These are phyloP conservation scores for Mobula hypostoma DNA, from an alignment of 2,113 vertebrate genomes.

Conservation along the genomic window DNA sequence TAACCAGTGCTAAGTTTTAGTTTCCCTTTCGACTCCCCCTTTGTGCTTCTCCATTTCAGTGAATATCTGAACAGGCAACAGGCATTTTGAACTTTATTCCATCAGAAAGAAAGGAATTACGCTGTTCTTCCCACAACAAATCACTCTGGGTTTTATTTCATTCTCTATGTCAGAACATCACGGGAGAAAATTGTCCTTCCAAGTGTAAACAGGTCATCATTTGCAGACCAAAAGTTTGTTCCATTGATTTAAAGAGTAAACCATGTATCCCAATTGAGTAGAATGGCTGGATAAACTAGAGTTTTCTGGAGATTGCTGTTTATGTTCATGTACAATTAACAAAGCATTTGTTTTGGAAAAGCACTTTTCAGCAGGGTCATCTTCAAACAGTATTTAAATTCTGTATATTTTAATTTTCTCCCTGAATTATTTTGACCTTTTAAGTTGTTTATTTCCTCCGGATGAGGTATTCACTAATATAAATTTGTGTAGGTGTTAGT, in stretches of 20 bases:
- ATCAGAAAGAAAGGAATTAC: background rate
- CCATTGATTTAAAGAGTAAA: no score
- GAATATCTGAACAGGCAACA: no score
- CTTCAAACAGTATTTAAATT: background rate
- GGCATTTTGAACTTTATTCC: no score
- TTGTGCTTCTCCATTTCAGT: no score
- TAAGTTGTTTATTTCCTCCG: background rate
- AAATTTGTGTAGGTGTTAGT: no score
- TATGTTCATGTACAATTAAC: background rate
- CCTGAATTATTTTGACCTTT: background rate
- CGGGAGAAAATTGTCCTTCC: no score
- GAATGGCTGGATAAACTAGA: background rate
- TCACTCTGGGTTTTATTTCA: background rate
- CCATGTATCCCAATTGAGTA: background rate
- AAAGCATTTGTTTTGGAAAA: background rate
- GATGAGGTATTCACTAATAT: background rate
- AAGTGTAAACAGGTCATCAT: no score
- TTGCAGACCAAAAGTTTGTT: no score
- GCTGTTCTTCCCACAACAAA: background rate
- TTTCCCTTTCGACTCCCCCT: no score
- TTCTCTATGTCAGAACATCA: background rate
- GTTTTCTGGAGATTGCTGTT: background rate
- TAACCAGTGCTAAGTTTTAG: no score
- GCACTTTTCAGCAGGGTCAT: background rate
- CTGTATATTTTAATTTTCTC: background rate